phyloP scores from a whole-genome alignment of 2,797 vertebrate species.

The Crax fasciolata region DNA sequence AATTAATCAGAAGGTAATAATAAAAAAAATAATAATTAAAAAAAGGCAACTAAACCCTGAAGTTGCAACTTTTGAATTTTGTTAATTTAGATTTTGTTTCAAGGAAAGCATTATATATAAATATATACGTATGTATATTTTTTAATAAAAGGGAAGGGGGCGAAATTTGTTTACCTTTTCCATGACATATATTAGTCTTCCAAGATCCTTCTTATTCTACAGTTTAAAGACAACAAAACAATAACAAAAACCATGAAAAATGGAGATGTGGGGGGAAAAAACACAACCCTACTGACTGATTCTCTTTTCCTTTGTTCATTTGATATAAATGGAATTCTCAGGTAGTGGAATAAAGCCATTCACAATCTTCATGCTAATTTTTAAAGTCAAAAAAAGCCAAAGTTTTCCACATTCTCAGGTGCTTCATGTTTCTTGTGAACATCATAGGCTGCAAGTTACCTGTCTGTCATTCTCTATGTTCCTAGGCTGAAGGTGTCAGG shows the following conservation, averaged over 20 bases:
- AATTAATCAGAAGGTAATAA: constrained; percentile 36
- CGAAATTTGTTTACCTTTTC: not conserved
- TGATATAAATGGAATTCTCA: not conserved
- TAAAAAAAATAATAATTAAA: not conserved
- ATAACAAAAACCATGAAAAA: too few relatives aligned
- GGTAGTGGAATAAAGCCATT: not conserved
- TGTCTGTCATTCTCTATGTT: not conserved
- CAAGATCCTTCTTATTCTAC: not conserved
- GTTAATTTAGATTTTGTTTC: not conserved
- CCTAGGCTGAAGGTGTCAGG: not conserved
- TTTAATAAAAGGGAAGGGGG: not conserved
- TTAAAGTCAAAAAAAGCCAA: not conserved
- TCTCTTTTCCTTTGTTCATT: not conserved
- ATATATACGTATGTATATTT: not conserved
- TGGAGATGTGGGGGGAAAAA: too few relatives aligned
- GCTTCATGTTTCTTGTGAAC: not conserved
- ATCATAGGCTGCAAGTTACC: not conserved
- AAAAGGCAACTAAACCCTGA: not conserved
- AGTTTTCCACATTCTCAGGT: not conserved
- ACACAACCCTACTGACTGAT: not conserved
- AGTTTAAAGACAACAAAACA: not conserved
- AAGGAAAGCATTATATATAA: not conserved
- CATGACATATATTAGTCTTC: not conserved
- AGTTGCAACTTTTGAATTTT: not conserved
- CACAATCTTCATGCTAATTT: not conserved